Base-by-base conservation (phyloP, 2,888 invertebrate species). In the Drosophila setosimentum region DNA sequence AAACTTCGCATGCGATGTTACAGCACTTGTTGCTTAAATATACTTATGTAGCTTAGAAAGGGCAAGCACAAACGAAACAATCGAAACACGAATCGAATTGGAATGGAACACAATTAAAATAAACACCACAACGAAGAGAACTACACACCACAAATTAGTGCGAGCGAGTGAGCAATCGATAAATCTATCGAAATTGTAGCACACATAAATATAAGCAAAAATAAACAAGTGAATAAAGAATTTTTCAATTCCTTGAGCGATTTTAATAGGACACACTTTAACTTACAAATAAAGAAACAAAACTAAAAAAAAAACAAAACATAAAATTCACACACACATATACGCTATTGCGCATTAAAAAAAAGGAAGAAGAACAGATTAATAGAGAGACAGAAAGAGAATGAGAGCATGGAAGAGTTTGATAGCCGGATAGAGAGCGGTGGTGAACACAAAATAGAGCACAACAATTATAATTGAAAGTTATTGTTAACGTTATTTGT, bases 111-210 rank as follows among this genome's bases (percentile, higher is more conserved):
- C 42, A 76, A 60, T 42, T 29, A 27, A 50, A 66, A 61, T 35
- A 49, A 63, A 76, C 57, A 73, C 68, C 73, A 78, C 79, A 77
- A 67, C 71, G 37, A 74, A 69, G n/a, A 62, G n/a, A n/a, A 58
- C 67, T 54, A 82, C 89, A 91, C 90, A 89, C 90, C 91, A 91
- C 89, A 90, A 90, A 90, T 90, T 78, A 85, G 83, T 78, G 83
- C 82, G 73, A 83, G 70, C 75, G 54, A 78, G 73, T 76, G 54
- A 69, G 65, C 65, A 68, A 81, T 73, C 76, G 73, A 71, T 68
- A 78, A 45, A n/a, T 63, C 68, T 66, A 77, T 58, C 37, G 32
- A 58, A 61, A 42, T 54, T 1, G 58, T 40, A 11, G 33, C 48
- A 66, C 45, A 30, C 7, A 61, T 33, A 65, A 55, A 48, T 18